phyloP scores from a whole-genome alignment of 2,797 vertebrate species.

The Malurus leucopterus region DNA sequence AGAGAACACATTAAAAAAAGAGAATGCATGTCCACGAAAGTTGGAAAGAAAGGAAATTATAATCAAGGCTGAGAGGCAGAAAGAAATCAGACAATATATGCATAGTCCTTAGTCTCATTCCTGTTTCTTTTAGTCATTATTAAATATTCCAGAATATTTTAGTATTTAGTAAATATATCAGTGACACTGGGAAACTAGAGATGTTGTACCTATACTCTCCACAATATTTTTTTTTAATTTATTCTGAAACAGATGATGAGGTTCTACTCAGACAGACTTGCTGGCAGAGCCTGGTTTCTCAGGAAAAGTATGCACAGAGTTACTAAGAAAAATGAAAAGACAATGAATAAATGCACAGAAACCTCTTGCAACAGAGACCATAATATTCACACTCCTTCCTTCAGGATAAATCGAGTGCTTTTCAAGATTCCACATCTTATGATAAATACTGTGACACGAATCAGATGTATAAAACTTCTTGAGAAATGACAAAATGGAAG shows the following conservation, averaged over 20 bases:
- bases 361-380: background rate
- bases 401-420: background rate
- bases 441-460: background rate
- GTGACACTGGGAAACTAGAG: background rate
- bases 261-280: background rate
- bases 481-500: background rate
- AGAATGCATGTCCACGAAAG: background rate
- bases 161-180: background rate
- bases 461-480: background rate
- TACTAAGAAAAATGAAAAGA: background rate
- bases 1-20: background rate
- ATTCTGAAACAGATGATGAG: background rate
- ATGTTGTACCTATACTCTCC: background rate
- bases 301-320: background rate
- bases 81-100: background rate
- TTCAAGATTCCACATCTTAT: background rate
- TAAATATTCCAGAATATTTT: background rate
- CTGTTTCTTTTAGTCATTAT: background rate
- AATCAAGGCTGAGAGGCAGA: background rate
- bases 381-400: background rate
- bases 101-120: background rate
- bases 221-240: background rate
- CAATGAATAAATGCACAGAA: background rate
- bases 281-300: background rate
- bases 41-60: background rate